Evolutionary conservation across 2,888 invertebrate genomes (phyloP).

Genomic region (Nomada hirtipes): DNA sequence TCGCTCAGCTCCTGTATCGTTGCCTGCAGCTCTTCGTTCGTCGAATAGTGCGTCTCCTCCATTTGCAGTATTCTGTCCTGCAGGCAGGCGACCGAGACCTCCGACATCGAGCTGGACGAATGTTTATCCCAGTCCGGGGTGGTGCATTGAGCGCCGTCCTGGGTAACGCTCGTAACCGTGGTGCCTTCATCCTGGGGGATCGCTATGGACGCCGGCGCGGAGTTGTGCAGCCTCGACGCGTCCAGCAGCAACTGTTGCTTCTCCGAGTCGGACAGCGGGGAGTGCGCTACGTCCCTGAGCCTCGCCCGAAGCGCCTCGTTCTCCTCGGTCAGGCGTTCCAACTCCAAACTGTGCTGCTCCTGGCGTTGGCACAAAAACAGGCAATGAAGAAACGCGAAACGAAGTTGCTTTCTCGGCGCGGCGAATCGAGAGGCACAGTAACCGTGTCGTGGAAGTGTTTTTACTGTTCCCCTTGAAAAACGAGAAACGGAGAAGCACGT

Average conservation of each 20-base stretch:
- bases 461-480: too few relatives aligned
- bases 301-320: constrained; percentile 91
- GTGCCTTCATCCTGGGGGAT: constrained; percentile 77
- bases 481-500: too few relatives aligned
- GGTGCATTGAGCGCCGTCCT: constrained; percentile 88
- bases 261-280: constrained; percentile 93
- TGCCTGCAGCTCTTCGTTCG: constrained; percentile 96
- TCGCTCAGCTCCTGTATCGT: constrained; percentile 97
- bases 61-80: constrained; percentile 97
- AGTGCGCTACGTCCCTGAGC: constrained; percentile 92
- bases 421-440: too few relatives aligned
- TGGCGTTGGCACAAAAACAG: constrained; percentile 68
- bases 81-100: constrained; percentile 95
- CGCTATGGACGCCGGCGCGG: constrained; percentile 92
- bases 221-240: constrained; percentile 89
- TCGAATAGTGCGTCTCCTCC: constrained; percentile 95
- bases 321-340: constrained; percentile 91
- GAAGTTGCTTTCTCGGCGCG: neutral
- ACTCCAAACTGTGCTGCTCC: constrained; percentile 87
- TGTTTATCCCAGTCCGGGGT: constrained; percentile 97
- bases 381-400: too few relatives aligned
- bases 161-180: constrained; percentile 55
- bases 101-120: constrained; percentile 93
- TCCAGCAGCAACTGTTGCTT: constrained; percentile 92
- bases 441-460: too few relatives aligned